phyloP scores from a whole-genome alignment of 2,888 invertebrate species.

The Tillus elongatus region DNA sequence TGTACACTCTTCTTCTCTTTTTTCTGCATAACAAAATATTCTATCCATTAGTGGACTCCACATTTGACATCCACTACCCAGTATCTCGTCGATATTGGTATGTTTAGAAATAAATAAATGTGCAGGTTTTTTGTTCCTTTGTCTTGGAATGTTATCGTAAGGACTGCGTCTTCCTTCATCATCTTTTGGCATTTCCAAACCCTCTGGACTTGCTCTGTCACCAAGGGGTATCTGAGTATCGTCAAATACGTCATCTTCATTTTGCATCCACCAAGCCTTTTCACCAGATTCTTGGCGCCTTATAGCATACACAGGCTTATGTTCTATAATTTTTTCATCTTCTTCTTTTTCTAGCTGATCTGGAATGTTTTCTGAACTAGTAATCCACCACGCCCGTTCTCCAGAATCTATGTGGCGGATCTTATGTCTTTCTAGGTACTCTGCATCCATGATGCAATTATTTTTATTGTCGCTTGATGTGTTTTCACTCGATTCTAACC shows the following conservation, averaged over 20 bases:
- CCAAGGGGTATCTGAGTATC: conserved; percentile 53
- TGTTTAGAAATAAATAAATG: conserved; percentile 72
- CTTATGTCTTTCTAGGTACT: conserved; percentile 47
- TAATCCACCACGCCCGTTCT: conserved; percentile 61
- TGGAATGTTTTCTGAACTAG: conserved; percentile 42
- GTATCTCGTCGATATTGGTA: conserved; percentile 81
- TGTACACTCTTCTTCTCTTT: conserved; percentile 47
- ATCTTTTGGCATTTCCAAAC: conserved; percentile 48
- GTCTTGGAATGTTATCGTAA: conserved; percentile 57
- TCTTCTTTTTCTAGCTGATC: conserved; percentile 26
- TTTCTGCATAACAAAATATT: conserved; percentile 37
- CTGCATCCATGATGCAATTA: conserved; percentile 43
- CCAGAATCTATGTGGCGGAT: conserved; percentile 60
- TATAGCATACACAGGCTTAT: conserved; percentile 31
- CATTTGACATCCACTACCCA: conserved; percentile 54
- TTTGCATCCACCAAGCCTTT: conserved; percentile 48
- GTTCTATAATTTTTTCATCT: conserved; percentile 13
- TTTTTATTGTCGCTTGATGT: conserved; percentile 18
- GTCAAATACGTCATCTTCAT: conserved; percentile 47
- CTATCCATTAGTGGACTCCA: conserved; percentile 59
- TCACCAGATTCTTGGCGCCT: conserved; percentile 46
- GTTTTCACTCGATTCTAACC: conserved; percentile 43
- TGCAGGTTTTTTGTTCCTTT: conserved; percentile 35
- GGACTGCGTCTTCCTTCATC: conserved; percentile 51
- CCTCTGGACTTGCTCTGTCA: conserved; percentile 73